Evolutionary conservation across 2,888 invertebrate species (phyloP).

Genomic region (Pollenia griseotomentosa): DNA sequence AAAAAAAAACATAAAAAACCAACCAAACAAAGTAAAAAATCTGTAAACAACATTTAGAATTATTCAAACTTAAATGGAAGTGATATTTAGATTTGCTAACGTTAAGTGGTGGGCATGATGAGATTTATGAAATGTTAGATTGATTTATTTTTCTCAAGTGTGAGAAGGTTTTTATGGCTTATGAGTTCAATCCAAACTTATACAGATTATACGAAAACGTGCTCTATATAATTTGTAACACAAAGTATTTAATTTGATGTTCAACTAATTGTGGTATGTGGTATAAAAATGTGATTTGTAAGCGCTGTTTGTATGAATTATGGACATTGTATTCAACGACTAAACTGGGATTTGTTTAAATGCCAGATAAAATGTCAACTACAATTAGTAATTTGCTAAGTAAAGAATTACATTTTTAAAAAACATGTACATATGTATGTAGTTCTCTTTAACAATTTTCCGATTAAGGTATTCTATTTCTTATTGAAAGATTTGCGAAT

Average conservation of each 20-base stretch:
- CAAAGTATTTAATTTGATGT: not conserved
- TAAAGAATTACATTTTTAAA: not conserved
- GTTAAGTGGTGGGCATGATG: slow-evolving; percentile 36
- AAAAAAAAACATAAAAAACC: too few relatives aligned
- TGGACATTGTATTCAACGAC: not conserved
- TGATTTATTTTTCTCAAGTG: not conserved
- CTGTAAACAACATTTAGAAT: slow-evolving; percentile 22
- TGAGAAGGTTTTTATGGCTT: not conserved
- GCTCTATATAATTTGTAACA: not conserved
- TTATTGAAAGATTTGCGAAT: too few relatives aligned
- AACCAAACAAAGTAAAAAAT: not conserved
- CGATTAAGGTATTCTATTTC: too few relatives aligned
- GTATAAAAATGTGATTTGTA: not conserved
- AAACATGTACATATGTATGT: too few relatives aligned
- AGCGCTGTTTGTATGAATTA: not conserved
- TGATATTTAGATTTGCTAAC: slow-evolving; percentile 50
- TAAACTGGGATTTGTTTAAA: not conserved
- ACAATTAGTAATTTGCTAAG: not conserved
- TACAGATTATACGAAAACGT: slow-evolving; percentile 19
- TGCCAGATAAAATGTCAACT: not conserved
- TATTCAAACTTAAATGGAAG: slow-evolving; percentile 39
- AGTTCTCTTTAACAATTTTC: not conserved
- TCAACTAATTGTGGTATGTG: slow-evolving; percentile 1
- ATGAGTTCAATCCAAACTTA: slow-evolving; percentile 8
- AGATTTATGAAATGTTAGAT: slow-evolving; percentile 33